Percentiles rank a stretch among this genome's conserved stretches.
phyloP scores from a whole-genome alignment of 1,140 invertebrate genomes.

The Calycopis cecrops region DNA sequence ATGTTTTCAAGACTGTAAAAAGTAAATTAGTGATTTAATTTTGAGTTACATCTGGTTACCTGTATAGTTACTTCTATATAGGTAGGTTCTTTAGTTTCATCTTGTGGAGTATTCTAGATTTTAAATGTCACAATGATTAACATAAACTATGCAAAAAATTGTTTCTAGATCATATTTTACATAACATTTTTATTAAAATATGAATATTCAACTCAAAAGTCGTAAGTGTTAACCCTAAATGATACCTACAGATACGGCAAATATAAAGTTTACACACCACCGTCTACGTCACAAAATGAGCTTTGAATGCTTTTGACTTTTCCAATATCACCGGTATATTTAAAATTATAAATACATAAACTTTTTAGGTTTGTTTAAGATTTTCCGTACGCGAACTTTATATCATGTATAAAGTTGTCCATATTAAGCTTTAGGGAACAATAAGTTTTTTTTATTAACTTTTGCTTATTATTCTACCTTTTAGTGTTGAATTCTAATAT shows the following conservation, averaged over 20 bases:
- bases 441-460: no score
- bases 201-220: background rate
- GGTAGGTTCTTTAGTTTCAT: no score
- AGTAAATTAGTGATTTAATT: no score
- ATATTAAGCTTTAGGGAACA: background rate
- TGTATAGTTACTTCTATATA: no score
- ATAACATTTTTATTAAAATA: background rate
- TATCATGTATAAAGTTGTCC: background rate
- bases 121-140: no score
- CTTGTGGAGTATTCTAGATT: no score
- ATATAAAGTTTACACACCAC: slow-evolving; percentile 9
- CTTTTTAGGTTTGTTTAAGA: slow-evolving; percentile 4
- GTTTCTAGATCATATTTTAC: background rate
- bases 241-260: slow-evolving; percentile 8
- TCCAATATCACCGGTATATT: slow-evolving; percentile 48
- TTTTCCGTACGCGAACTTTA: slow-evolving; percentile 6
- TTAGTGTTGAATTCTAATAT: no score
- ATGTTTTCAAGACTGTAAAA: no score
- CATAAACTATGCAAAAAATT: background rate
- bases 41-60: no score
- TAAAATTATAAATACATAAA: slow-evolving; percentile 18
- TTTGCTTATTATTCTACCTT: no score
- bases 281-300: slow-evolving; percentile 14
- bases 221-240: slow-evolving; percentile 2
- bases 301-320: slow-evolving; percentile 40